Percentiles rank a stretch among this genome's conserved stretches.
Conservation (phyloP, 2,113 vertebrate species). For the Labrus mixtus region DNA sequence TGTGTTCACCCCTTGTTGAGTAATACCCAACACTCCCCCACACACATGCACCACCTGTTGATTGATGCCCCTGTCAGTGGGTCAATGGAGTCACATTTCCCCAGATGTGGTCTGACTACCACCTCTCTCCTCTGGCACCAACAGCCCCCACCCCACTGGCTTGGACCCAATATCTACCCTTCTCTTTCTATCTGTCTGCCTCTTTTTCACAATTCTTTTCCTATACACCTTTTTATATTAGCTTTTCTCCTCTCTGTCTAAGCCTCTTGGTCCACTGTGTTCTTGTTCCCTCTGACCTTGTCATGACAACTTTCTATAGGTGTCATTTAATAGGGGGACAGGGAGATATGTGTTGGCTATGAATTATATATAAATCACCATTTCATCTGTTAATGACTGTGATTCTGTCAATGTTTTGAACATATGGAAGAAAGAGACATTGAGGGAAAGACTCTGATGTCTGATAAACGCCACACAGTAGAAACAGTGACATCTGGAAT, state of each 20-base stretch:
- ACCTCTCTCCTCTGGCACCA: constrained; percentile 21
- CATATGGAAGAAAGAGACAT: background rate
- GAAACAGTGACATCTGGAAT: background rate
- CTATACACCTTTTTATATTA: constrained; percentile 9
- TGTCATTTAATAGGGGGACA: constrained; percentile 16
- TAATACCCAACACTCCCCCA: constrained; percentile 14
- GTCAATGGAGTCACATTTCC: constrained; percentile 71
- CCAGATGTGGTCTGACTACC: constrained; percentile 62
- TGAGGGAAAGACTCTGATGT: background rate
- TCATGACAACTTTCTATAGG: constrained; percentile 23
- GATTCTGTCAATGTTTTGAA: background rate
- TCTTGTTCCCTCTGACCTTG: background rate
- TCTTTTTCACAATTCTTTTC: constrained; percentile 49
- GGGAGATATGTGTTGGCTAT: constrained; percentile 2
- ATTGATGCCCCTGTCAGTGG: constrained; percentile 71
- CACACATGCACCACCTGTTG: constrained; percentile 50
- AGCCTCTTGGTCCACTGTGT: constrained; percentile 5
- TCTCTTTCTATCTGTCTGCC: constrained; percentile 44
- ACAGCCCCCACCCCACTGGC: constrained; percentile 1
- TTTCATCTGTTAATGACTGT: background rate
- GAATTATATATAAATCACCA: constrained; percentile 31
- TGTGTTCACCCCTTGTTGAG: constrained; percentile 18
- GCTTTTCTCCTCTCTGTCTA: constrained; percentile 18
- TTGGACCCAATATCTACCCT: constrained; percentile 34
- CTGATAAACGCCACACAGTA: background rate